Base-by-base conservation (phyloP, 2,113 vertebrate genomes). In the Numenius arquata region DNA sequence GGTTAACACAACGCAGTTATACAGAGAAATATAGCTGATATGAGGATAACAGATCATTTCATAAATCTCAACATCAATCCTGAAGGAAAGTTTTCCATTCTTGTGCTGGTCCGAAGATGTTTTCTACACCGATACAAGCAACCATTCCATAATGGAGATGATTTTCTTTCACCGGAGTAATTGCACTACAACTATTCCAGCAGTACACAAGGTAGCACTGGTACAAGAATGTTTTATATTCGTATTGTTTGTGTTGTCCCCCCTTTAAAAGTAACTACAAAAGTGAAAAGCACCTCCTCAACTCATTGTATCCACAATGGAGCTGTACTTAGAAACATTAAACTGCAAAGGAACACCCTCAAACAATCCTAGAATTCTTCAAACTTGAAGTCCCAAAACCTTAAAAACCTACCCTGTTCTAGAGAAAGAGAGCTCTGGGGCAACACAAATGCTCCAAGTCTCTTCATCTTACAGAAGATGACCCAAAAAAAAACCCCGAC, bases 81-180 rank as follows among this genome's bases (percentile, higher is more conserved):
- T 36, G 27, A 52, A 76, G 17, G 19, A 76, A 7, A 27, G 9
- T 13, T 63, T 52, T 32, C 61, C 23, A 23, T 41, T 70, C 77
- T 32, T 45, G 34, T 20, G 40, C 19, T 66, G 59, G 25, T 55
- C 40, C 59, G 40, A 62, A 85, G 36, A 18, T 74, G 48, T 75
- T 72, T 22, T 47, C 62, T 72, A n/a, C 9, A 18, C 7, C 8
- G 32, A 38, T 6, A 50, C 5, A 79, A 65, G 32, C 36, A 59
- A 26, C 30, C 27, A 23, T 18, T 88, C 13, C 43, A 36, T 22
- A 41, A 73, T 0, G 2, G 29, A 75, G 11, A 32, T 32, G 0
- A 45, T 52, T 45, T 53, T 36, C 56, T 59, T 63, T 47, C 29
- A 19, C 36, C 11, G 18, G 47, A 85, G 67, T 45, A 47, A 70